Conservation (phyloP, 2,113 vertebrate species). For the Serilophus lunatus region DNA sequence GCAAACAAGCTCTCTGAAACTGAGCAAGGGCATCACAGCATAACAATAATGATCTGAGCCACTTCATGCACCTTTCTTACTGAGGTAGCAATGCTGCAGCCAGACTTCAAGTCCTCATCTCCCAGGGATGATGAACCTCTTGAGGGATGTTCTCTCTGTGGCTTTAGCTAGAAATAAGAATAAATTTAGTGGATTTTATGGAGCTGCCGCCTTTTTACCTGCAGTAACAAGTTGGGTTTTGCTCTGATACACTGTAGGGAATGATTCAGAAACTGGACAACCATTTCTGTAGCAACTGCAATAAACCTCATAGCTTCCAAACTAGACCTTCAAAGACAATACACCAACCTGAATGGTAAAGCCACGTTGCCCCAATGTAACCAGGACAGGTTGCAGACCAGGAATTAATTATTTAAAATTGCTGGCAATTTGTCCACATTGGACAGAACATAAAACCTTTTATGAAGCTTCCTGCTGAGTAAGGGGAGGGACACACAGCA, state of each 20-base stretch:
- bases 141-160: background rate
- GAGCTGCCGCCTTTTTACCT: background rate
- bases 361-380: no score
- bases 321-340: background rate
- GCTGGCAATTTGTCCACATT: background rate
- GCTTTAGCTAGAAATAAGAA: background rate
- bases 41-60: background rate
- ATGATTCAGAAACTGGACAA: background rate
- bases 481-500: fast-evolving
- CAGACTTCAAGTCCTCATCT: background rate
- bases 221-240: background rate
- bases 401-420: background rate
- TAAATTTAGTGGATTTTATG: background rate
- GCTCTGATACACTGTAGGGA: background rate
- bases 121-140: background rate
- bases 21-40: background rate
- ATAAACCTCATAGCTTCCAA: background rate
- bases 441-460: background rate
- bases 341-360: background rate
- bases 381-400: background rate
- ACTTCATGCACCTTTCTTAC: background rate
- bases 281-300: background rate
- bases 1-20: background rate
- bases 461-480: background rate
- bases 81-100: background rate